phyloP scores from a whole-genome alignment of 2,888 invertebrate species.

The Leptinotarsa peninsularis region DNA sequence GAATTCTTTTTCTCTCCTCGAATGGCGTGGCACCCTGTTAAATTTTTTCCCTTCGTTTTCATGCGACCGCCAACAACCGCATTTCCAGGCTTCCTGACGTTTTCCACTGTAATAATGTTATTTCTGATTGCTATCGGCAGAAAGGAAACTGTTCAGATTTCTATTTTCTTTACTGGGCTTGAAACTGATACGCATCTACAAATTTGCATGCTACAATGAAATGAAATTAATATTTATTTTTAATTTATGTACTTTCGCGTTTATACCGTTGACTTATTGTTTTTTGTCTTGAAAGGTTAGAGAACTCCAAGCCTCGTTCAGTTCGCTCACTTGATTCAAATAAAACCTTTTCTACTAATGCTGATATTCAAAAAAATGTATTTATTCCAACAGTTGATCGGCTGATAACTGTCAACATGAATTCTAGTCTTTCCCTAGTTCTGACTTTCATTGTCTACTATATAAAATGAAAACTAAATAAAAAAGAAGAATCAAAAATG shows the following conservation, averaged over 20 bases:
- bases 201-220: constrained; percentile 35
- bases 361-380: too few relatives aligned
- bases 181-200: constrained; percentile 30
- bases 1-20: background rate
- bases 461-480: too few relatives aligned
- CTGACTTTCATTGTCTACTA: too few relatives aligned
- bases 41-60: constrained; percentile 17
- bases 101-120: constrained; percentile 34
- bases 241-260: constrained; percentile 20
- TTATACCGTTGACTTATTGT: background rate
- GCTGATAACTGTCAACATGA: too few relatives aligned
- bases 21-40: constrained; percentile 10
- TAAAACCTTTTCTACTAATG: too few relatives aligned
- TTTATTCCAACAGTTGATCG: too few relatives aligned
- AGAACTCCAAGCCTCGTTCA: background rate
- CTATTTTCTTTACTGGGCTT: constrained; percentile 32
- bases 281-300: background rate
- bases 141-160: constrained; percentile 36
- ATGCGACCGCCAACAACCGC: constrained; percentile 17
- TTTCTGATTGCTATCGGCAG: constrained; percentile 33
- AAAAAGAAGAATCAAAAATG: too few relatives aligned
- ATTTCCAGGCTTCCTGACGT: constrained; percentile 21
- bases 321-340: too few relatives aligned
- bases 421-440: too few relatives aligned
- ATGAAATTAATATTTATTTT: constrained; percentile 34